Conservation (phyloP, 2,113 vertebrate species). For the Sinosuthora webbiana region DNA sequence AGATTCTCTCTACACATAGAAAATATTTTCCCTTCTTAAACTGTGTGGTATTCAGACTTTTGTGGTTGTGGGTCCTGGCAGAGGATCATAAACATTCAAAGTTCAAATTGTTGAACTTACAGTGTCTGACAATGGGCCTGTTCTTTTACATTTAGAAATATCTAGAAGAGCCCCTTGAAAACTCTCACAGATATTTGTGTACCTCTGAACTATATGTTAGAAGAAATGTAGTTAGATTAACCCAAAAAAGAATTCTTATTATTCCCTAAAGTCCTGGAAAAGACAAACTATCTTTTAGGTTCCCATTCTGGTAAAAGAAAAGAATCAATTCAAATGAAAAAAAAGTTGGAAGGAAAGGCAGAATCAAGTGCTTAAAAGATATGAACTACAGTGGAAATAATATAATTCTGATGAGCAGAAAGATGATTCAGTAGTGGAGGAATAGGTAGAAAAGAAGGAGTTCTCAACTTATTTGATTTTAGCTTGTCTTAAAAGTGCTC, state of each 20-base stretch:
- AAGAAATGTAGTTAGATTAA: background rate
- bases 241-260: background rate
- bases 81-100: background rate
- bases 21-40: background rate
- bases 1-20: background rate
- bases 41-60: background rate
- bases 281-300: background rate
- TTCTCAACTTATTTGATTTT: background rate
- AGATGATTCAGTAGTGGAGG: background rate
- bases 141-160: background rate
- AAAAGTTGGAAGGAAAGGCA: rapidly evolving
- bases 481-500: background rate
- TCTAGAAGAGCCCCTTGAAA: background rate
- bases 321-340: background rate
- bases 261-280: background rate
- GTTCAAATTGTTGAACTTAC: background rate
- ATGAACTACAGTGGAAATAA: background rate
- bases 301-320: background rate
- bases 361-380: background rate
- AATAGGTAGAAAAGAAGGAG: background rate
- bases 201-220: background rate
- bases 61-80: background rate
- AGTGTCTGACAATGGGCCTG: background rate
- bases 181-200: background rate
- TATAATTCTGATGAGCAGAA: background rate